These are phyloP conservation scores for Candidula unifasciata DNA, from an alignment of 2,888 invertebrate species.

Conservation along the genomic window DNA sequence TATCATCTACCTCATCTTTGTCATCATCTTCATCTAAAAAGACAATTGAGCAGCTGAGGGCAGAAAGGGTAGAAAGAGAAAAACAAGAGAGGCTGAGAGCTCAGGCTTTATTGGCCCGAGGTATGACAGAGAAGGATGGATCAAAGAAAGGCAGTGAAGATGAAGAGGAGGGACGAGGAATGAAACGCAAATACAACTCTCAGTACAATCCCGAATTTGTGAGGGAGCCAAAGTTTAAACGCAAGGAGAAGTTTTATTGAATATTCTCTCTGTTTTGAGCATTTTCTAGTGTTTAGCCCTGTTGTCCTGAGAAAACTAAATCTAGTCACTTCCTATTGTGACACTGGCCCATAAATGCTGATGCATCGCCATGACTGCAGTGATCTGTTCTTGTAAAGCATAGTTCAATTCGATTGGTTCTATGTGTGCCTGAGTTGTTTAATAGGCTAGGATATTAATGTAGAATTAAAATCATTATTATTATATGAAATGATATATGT, in stretches of 20 bases:
- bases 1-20: neutral
- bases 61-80: conserved; percentile 89
- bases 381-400: too few relatives aligned
- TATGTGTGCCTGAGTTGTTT: too few relatives aligned
- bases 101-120: conserved; percentile 82
- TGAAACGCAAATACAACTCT: conserved; percentile 87
- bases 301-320: too few relatives aligned
- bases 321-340: too few relatives aligned
- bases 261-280: neutral
- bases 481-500: too few relatives aligned
- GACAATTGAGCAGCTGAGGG: conserved; percentile 84
- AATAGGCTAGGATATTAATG: too few relatives aligned
- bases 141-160: conserved; percentile 9
- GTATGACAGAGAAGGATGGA: neutral
- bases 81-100: conserved; percentile 86
- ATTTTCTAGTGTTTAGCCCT: neutral
- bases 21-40: conserved; percentile 17
- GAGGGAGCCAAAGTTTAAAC: conserved; percentile 26
- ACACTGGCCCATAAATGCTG: too few relatives aligned
- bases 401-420: too few relatives aligned
- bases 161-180: conserved; percentile 23
- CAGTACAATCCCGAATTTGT: conserved; percentile 91
- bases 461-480: too few relatives aligned
- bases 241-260: conserved; percentile 3
- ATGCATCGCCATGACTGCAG: too few relatives aligned